Conservation (phyloP, 2,888 invertebrate species). For the Drosophila neutralis region DNA sequence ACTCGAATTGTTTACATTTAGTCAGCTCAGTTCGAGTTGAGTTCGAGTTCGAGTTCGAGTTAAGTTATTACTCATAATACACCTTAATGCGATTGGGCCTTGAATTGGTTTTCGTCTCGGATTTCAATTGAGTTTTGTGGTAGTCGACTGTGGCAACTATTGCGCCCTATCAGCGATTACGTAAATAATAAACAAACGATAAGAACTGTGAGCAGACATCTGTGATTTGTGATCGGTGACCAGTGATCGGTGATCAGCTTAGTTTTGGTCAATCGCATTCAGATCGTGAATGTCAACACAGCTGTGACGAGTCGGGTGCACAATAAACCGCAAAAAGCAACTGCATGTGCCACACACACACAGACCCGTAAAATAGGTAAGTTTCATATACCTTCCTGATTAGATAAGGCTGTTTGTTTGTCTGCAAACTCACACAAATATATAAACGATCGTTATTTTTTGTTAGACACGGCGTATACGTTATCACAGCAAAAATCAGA, state of each 20-base stretch:
- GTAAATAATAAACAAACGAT: conserved; percentile 28
- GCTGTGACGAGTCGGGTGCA: conserved; percentile 22
- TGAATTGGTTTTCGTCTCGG: background rate
- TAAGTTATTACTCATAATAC: conserved; percentile 51
- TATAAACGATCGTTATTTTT: background rate
- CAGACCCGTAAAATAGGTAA: conserved; percentile 36
- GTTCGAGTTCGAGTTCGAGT: conserved; percentile 23
- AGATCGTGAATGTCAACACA: conserved; percentile 37
- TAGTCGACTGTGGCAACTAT: background rate
- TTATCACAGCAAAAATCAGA: background rate
- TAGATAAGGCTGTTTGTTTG: conserved; percentile 47
- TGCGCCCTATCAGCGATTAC: conserved; percentile 15
- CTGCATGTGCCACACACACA: conserved; percentile 44
- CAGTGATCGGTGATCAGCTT: conserved; percentile 15
- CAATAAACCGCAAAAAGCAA: conserved; percentile 13
- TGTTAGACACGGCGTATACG: conserved; percentile 24
- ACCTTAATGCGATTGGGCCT: conserved; percentile 17
- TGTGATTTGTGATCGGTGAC: conserved; percentile 13
- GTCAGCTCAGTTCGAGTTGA: conserved; percentile 19
- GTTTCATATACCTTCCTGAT: conserved; percentile 38
- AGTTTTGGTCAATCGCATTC: background rate
- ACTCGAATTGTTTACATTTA: conserved; percentile 65
- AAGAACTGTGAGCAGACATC: conserved; percentile 7
- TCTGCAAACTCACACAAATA: background rate
- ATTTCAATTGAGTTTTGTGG: background rate